Conservation (phyloP, 2,113 vertebrate genomes). For the Cyphomyrus plagiostoma region DNA sequence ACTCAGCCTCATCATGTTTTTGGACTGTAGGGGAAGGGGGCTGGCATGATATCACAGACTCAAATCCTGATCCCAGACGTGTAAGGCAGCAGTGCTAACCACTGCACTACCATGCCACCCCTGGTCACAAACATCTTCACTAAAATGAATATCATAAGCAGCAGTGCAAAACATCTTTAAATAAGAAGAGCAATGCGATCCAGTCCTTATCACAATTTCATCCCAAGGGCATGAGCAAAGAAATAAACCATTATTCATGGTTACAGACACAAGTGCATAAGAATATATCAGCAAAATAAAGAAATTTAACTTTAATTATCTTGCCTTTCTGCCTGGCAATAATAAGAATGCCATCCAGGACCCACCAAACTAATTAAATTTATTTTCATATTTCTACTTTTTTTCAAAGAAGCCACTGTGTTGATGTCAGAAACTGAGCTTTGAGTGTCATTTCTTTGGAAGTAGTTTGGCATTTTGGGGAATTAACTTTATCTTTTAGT, state of each 20-base stretch:
- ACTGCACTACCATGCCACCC: neutral
- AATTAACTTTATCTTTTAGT: neutral
- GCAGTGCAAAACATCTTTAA: neutral
- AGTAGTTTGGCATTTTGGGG: neutral
- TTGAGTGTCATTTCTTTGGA: neutral
- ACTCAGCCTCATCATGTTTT: neutral
- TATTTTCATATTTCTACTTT: neutral
- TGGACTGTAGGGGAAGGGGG: neutral
- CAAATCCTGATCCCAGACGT: neutral
- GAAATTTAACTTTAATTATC: neutral
- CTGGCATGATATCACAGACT: neutral
- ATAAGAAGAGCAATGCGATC: neutral
- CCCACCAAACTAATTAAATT: neutral
- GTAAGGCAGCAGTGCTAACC: neutral
- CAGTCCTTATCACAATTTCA: neutral
- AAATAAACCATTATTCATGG: neutral
- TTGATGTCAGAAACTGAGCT: neutral
- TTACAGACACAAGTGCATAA: neutral
- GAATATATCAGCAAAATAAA: neutral
- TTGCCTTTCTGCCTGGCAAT: neutral
- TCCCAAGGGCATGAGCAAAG: neutral
- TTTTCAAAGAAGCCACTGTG: neutral
- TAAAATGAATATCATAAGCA: neutral
- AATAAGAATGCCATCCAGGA: neutral
- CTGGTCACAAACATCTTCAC: neutral